Conservation (phyloP, 2,797 vertebrate genomes). For the Lacerta viridis region DNA sequence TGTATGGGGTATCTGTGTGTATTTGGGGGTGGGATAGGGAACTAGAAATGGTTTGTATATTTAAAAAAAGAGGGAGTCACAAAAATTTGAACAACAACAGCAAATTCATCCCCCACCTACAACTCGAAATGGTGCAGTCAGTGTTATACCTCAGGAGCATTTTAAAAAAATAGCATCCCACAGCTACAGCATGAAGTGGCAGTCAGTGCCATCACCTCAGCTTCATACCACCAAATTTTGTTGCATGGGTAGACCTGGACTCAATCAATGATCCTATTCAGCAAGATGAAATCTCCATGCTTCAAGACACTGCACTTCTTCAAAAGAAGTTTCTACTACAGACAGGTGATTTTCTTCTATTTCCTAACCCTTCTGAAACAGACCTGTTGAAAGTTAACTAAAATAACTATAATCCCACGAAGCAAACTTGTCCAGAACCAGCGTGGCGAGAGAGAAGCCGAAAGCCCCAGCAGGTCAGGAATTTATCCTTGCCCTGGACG, state of each 20-base stretch:
- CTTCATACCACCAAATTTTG: no score
- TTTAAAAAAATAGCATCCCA: neutral
- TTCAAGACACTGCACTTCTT: neutral
- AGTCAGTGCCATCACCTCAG: neutral
- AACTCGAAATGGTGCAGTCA: no score
- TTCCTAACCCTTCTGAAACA: neutral
- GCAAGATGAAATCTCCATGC: neutral
- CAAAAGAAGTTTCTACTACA: neutral
- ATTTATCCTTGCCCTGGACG: no score
- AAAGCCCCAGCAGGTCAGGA: no score
- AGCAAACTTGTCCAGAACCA: no score
- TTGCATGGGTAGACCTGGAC: neutral
- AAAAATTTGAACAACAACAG: no score
- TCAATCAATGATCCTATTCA: neutral
- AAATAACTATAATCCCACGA: neutral
- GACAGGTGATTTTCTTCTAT: constrained; percentile 1
- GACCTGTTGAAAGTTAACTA: neutral
- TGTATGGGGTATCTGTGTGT: no score
- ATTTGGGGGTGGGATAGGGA: no score
- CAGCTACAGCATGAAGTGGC: neutral
- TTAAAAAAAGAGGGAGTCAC: no score
- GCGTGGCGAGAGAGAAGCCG: no score
- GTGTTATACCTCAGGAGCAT: neutral
- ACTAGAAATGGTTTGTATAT: no score
- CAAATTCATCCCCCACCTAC: no score